phyloP scores from a whole-genome alignment of 1,140 invertebrate genomes.

The Drosophila bocqueti region DNA sequence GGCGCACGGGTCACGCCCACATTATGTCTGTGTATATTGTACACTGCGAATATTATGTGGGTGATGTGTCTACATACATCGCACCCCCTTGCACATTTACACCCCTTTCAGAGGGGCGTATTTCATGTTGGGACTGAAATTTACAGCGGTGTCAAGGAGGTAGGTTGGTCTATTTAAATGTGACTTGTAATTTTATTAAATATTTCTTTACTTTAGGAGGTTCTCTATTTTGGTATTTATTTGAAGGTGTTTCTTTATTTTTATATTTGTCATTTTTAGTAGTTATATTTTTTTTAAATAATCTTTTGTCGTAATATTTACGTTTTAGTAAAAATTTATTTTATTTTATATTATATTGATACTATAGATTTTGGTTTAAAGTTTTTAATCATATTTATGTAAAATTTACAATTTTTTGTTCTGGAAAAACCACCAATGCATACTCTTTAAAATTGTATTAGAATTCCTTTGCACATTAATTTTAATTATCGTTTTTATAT shows the following conservation, averaged over 20 bases:
- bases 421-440: too few species aligned
- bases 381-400: too few species aligned
- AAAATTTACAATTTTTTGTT: too few species aligned
- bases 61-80: not conserved
- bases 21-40: conserved; percentile 31
- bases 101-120: not conserved
- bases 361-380: too few species aligned
- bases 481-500: too few species aligned
- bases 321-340: too few species aligned
- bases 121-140: not conserved
- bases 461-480: too few species aligned
- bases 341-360: too few species aligned
- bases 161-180: not conserved
- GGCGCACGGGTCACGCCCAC: conserved; percentile 61
- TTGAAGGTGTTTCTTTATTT: not conserved
- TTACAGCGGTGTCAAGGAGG: not conserved
- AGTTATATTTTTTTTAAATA: too few species aligned
- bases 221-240: not conserved
- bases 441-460: too few species aligned
- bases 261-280: too few species aligned
- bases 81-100: not conserved
- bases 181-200: not conserved
- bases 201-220: not conserved
- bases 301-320: too few species aligned
- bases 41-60: conserved; percentile 26